phyloP scores from a whole-genome alignment of 2,113 vertebrate genomes.

The Oreocharis arfaki region DNA sequence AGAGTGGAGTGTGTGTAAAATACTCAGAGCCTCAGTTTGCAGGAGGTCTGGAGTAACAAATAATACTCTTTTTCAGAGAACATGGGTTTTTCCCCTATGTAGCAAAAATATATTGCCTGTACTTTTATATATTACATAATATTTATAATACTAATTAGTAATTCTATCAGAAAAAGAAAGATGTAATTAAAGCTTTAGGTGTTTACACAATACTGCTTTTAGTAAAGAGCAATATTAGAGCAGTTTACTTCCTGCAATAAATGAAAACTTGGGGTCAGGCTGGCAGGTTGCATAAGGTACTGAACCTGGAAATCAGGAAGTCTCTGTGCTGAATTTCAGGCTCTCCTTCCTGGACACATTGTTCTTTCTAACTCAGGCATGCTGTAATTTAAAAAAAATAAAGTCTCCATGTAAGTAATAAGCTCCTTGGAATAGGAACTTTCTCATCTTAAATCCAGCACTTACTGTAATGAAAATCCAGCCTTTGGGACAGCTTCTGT shows the following conservation, averaged over 20 bases:
- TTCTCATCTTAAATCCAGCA: not conserved
- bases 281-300: not conserved
- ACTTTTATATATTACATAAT: not conserved
- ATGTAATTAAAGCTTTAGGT: not conserved
- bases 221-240: not conserved
- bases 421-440: not conserved
- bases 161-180: not conserved
- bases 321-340: not conserved
- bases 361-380: not conserved
- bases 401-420: not conserved
- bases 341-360: not conserved
- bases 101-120: not conserved
- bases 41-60: not conserved
- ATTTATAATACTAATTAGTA: not conserved
- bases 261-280: not conserved
- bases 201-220: not conserved
- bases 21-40: not conserved
- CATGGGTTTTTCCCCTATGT: accelerated
- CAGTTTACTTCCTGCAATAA: not conserved
- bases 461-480: not conserved
- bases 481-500: not conserved
- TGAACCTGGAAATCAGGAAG: constrained; percentile 24
- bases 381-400: not conserved
- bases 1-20: not conserved
- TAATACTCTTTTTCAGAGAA: not conserved